Conservation (phyloP, 2,113 vertebrate genomes). For the Coptodon bakossiorum region DNA sequence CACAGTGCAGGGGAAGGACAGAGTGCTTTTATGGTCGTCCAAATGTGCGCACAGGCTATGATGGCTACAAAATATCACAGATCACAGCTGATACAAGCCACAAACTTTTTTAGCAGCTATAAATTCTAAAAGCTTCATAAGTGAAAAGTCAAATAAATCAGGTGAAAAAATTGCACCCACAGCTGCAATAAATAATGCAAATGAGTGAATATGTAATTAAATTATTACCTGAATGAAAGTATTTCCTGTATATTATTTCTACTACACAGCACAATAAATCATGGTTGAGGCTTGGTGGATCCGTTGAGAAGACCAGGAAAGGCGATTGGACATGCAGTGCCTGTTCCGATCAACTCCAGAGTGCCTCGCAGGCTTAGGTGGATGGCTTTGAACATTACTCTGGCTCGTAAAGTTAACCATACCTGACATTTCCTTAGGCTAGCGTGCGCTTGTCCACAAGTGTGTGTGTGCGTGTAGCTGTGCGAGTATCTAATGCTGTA, state of each 20-base stretch:
- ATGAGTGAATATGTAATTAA: not conserved
- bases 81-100: not conserved
- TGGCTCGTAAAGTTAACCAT: slow-evolving; percentile 50
- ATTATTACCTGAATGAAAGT: not conserved
- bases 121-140: not conserved
- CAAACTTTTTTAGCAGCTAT: not conserved
- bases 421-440: slow-evolving; percentile 56
- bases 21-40: not conserved
- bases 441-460: not conserved
- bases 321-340: slow-evolving; percentile 45
- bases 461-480: not conserved
- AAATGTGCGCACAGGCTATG: not conserved
- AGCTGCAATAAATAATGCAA: not conserved
- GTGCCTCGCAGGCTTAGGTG: slow-evolving; percentile 26
- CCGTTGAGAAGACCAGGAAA: slow-evolving; percentile 12
- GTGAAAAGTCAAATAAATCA: not conserved
- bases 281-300: not conserved
- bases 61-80: not conserved
- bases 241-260: not conserved
- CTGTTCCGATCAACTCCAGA: slow-evolving; percentile 38
- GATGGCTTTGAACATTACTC: slow-evolving; percentile 45
- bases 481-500: not conserved
- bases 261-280: not conserved
- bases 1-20: not conserved
- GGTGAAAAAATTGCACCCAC: not conserved